These are phyloP conservation scores for Drosophila leonis DNA, from an alignment of 2,888 invertebrate species.

Conservation along the genomic window DNA sequence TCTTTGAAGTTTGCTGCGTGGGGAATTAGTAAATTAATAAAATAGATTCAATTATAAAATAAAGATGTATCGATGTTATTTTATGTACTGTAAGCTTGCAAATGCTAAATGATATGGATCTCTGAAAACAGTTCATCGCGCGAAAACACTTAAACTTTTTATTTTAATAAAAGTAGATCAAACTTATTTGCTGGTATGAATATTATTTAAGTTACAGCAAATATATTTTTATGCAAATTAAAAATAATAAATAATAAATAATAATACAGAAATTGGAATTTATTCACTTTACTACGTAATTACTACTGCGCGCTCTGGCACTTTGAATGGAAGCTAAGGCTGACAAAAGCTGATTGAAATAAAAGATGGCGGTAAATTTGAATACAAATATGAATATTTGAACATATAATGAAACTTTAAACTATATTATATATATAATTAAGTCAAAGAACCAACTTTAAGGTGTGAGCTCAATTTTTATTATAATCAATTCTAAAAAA, in stretches of 20 bases:
- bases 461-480: background rate
- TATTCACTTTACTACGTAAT: background rate
- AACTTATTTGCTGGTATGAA: background rate
- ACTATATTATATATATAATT: background rate
- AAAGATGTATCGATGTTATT: background rate
- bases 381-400: background rate
- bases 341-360: conserved; percentile 1
- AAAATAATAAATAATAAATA: no score
- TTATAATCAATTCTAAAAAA: conserved; percentile 1
- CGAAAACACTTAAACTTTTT: background rate
- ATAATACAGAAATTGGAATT: background rate
- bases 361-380: background rate
- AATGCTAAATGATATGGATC: background rate
- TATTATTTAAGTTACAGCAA: background rate
- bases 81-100: background rate
- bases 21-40: background rate
- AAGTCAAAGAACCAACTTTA: background rate
- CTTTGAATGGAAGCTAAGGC: no score
- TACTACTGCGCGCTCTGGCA: background rate
- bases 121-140: background rate
- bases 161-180: background rate
- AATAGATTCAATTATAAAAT: background rate
- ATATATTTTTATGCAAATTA: background rate
- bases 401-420: background rate
- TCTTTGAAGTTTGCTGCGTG: background rate